Evolutionary conservation across 2,888 invertebrate species (phyloP).

Genomic region (Orthonevra nobilis): DNA sequence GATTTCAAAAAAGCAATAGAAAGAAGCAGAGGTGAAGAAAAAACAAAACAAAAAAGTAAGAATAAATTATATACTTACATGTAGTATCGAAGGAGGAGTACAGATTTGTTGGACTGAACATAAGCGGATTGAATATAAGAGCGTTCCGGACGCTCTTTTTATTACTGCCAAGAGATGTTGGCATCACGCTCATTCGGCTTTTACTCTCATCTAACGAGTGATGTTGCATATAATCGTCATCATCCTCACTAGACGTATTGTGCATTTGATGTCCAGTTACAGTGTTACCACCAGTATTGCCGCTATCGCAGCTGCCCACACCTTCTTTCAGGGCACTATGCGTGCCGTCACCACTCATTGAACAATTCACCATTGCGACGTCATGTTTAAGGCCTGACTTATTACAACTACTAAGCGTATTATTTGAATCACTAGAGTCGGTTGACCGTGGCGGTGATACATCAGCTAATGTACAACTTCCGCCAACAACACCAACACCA

Average conservation of each 20-base stretch:
- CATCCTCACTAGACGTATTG: conserved; percentile 51
- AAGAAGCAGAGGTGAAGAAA: neutral
- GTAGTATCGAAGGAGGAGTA: conserved; percentile 71
- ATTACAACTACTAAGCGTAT: conserved; percentile 75
- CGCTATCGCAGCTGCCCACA: conserved; percentile 36
- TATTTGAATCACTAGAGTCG: conserved; percentile 74
- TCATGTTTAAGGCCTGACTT: conserved; percentile 77
- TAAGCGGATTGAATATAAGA: conserved; percentile 88
- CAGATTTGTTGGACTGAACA: conserved; percentile 82
- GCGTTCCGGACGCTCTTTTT: conserved; percentile 82
- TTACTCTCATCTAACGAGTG: conserved; percentile 61
- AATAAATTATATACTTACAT: conserved; percentile 73
- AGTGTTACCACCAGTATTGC: conserved; percentile 40
- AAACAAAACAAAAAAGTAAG: neutral
- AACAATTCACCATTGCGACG: conserved; percentile 79
- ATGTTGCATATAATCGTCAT: conserved; percentile 50
- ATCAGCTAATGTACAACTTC: conserved; percentile 67
- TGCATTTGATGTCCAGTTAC: conserved; percentile 45
- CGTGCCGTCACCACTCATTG: conserved; percentile 74
- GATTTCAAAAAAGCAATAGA: neutral
- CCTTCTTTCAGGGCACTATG: conserved; percentile 25
- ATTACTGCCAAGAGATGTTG: conserved; percentile 44
- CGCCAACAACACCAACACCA: conserved; percentile 64
- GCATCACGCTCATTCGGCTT: conserved; percentile 42
- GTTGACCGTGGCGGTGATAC: conserved; percentile 70